Conservation (phyloP, 2,113 vertebrate species). For the Brienomyrus brachyistius region DNA sequence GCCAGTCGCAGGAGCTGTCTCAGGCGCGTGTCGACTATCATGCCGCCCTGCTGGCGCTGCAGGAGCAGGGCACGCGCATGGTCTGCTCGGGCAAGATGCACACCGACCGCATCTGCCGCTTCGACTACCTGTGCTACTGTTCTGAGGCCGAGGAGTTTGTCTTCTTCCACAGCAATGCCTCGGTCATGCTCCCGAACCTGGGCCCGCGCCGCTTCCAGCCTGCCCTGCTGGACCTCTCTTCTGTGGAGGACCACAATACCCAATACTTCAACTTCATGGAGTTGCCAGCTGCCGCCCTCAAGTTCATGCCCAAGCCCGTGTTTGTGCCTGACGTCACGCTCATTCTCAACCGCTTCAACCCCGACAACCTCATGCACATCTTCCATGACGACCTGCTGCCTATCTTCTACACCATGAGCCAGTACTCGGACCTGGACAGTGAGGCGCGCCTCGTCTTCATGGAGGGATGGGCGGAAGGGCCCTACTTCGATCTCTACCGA, state of each 20-base stretch:
- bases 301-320: conserved; percentile 88
- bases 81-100: conserved; percentile 94
- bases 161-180: conserved; percentile 90
- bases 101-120: conserved; percentile 91
- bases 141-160: conserved; percentile 88
- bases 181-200: conserved; percentile 88
- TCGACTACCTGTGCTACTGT: conserved; percentile 91
- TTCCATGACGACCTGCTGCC: conserved; percentile 95
- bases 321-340: conserved; percentile 90
- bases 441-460: conserved; percentile 89
- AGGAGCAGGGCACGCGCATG: conserved; percentile 86
- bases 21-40: conserved; percentile 79
- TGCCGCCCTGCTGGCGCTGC: conserved; percentile 73
- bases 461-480: conserved; percentile 90
- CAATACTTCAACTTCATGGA: conserved; percentile 98
- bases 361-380: conserved; percentile 95
- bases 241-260: conserved; percentile 93
- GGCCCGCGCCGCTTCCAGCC: conserved; percentile 92
- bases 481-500: conserved; percentile 86
- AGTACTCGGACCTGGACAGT: conserved; percentile 77
- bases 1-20: conserved; percentile 67
- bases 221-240: conserved; percentile 86
- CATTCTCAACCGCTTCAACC: conserved; percentile 91
- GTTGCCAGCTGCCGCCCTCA: conserved; percentile 80
- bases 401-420: conserved; percentile 88